Base-by-base conservation (phyloP, 2,113 vertebrate species). In the Coregonus clupeaformis region DNA sequence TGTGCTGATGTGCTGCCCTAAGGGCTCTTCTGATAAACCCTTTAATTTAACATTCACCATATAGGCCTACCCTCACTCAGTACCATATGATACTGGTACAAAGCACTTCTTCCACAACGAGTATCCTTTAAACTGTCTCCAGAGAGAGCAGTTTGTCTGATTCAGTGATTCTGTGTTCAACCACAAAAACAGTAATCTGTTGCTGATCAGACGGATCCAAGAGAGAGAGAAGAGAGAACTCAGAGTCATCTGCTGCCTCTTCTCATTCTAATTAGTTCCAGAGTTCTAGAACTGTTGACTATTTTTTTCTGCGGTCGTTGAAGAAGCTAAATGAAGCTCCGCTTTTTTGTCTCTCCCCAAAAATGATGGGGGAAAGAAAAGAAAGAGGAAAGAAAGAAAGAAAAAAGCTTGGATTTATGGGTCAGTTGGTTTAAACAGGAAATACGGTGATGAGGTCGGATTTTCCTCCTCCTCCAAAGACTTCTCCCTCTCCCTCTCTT, bases 241-340 rank as follows among this genome's bases (percentile, higher is more conserved):
- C n/a, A n/a, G 49, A 52, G 49, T 77, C 77, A 79, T 71, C 32
- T 47, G 42, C 66, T 42, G 80, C 52, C 69, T 75, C 59, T 80
- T 52, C 70, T 76, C 67, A 68, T 57, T 45, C 52, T 87, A 86
- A 90, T 83, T 82, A 62, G 69, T 80, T 63, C 32, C 85, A 86
- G 84, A 86, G 52, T 32, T 9, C 16, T 65, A 78, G 22, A 65
- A 75, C 60, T 69, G 70, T 70, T 77, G 60, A 72, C 69, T 59
- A 69, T 57, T 81, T 80, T 80, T 63, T 64, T 52, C 9, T 73
- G 78, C 83, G 24, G 71, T 75, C 80, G 73, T 52, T 18, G 49
- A 18, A 18, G 12, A 52, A 24, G 42, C 22, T 59, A 81, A 85
- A 80, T 62, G 25, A 30, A 55, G 71, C 20, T 85, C 49, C 72